Evolutionary conservation across 2,797 vertebrate species (phyloP).

Genomic region (Florisuga fusca): DNA sequence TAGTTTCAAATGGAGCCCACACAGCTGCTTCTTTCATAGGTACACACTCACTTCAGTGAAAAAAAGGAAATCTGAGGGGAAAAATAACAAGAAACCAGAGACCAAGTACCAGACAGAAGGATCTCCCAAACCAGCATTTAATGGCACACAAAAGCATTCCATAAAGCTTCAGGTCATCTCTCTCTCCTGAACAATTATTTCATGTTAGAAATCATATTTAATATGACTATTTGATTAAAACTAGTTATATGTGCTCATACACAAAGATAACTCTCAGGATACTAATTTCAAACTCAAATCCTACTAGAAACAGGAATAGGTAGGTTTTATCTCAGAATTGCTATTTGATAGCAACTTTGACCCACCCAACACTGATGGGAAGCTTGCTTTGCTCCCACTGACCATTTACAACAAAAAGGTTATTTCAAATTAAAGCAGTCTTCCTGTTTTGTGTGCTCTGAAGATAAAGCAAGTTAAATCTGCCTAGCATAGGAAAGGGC

Average conservation of each 20-base stretch:
- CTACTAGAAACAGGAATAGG: background rate
- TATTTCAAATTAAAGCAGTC: constrained; percentile 22
- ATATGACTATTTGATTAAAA: background rate
- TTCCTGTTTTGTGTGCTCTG: background rate
- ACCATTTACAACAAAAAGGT: background rate
- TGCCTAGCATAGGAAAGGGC: constrained; percentile 8
- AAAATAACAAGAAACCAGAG: background rate
- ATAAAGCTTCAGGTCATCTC: background rate
- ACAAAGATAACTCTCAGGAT: background rate
- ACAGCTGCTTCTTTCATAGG: constrained; percentile 20
- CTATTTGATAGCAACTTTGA: background rate
- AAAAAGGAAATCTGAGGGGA: constrained; percentile 7
- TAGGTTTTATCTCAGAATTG: background rate
- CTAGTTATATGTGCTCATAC: background rate
- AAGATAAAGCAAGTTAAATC: constrained; percentile 27
- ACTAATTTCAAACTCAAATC: background rate
- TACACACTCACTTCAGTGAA: background rate
- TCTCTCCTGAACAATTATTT: background rate
- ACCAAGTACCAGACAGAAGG: background rate
- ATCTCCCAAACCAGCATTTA: background rate
- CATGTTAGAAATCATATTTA: background rate
- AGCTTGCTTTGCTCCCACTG: background rate
- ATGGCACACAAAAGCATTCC: background rate
- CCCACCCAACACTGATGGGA: background rate
- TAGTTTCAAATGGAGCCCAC: background rate